A percentile compares a stretch with the other conserved stretches of the same genome.
These are phyloP conservation scores for Lypha dubia DNA, from an alignment of 2,888 invertebrate species.

Conservation along the genomic window DNA sequence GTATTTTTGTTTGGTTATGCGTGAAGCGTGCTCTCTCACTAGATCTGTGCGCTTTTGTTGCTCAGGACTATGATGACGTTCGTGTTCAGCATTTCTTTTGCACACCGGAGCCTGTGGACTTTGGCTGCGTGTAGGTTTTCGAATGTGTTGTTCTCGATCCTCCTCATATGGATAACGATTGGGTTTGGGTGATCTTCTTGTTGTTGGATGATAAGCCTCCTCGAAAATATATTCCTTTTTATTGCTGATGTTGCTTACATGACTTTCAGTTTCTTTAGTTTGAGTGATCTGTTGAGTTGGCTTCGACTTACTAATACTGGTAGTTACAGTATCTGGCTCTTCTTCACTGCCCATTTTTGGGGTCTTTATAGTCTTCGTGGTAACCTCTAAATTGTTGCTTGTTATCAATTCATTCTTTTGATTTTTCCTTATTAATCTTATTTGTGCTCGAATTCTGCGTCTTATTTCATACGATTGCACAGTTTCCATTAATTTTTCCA, in stretches of 20 bases:
- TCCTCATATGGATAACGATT: conserved; percentile 50
- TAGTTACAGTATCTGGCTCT: conserved; percentile 80
- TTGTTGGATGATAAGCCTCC: conserved; percentile 48
- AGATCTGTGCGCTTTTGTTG: background rate
- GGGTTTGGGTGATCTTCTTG: conserved; percentile 38
- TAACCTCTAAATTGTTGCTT: conserved; percentile 62
- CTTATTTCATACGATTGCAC: conserved; percentile 91
- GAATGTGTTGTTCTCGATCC: background rate
- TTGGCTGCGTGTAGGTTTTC: conserved; percentile 27
- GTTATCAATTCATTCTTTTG: conserved; percentile 83
- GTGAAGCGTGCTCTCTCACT: background rate
- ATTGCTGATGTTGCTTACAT: conserved; percentile 18
- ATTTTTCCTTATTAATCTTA: conserved; percentile 89
- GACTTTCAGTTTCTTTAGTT: conserved; percentile 24
- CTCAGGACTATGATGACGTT: conserved; percentile 39
- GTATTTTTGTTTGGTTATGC: conserved; percentile 28
- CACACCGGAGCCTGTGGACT: conserved; percentile 23
- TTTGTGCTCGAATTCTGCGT: conserved; percentile 90
- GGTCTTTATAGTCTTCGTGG: conserved; percentile 42
- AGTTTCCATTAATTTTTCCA: conserved; percentile 90
- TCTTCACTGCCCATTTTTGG: conserved; percentile 59
- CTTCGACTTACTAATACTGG: background rate
- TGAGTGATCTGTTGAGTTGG: conserved; percentile 15
- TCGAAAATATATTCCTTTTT: conserved; percentile 61
- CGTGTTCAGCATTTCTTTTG: conserved; percentile 13